Evolutionary conservation across 2,113 vertebrate species (phyloP).

Genomic region (Rhea pennata): DNA sequence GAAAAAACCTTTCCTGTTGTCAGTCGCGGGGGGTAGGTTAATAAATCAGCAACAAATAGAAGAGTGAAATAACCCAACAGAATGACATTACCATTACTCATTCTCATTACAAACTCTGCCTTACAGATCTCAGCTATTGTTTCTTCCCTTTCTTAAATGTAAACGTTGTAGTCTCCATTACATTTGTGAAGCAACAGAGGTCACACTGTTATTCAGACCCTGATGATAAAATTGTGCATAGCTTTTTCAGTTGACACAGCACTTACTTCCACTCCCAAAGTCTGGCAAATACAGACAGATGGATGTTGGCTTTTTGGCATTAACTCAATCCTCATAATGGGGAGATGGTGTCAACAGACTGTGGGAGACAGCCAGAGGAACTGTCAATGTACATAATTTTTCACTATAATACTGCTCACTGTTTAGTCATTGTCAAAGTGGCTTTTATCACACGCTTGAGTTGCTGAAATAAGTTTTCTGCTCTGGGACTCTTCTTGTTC

Average conservation of each 20-base stretch:
- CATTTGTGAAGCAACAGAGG: not conserved
- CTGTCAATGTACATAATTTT: not conserved
- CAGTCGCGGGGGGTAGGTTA: not conserved
- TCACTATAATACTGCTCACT: not conserved
- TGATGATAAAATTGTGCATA: not conserved
- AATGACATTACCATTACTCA: not conserved
- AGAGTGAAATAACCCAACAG: not conserved
- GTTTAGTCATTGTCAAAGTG: not conserved
- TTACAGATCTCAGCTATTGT: not conserved
- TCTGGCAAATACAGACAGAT: not conserved
- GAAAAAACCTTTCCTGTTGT: not conserved
- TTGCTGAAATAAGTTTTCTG: not conserved
- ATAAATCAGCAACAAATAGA: not conserved
- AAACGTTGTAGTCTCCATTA: not conserved
- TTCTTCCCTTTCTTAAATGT: not conserved
- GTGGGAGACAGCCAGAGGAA: not conserved
- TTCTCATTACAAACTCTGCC: not conserved
- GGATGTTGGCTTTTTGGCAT: not conserved
- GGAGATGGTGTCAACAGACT: not conserved
- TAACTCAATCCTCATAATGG: not conserved
- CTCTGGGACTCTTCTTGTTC: not conserved
- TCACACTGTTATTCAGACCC: not conserved
- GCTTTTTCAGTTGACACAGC: not conserved
- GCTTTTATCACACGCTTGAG: not conserved
- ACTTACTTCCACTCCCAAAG: not conserved